Evolutionary conservation across 2,888 invertebrate species (phyloP), one percentile per base, ranked within the genome.

Genomic region (Acanthosepion esculentum): DNA sequence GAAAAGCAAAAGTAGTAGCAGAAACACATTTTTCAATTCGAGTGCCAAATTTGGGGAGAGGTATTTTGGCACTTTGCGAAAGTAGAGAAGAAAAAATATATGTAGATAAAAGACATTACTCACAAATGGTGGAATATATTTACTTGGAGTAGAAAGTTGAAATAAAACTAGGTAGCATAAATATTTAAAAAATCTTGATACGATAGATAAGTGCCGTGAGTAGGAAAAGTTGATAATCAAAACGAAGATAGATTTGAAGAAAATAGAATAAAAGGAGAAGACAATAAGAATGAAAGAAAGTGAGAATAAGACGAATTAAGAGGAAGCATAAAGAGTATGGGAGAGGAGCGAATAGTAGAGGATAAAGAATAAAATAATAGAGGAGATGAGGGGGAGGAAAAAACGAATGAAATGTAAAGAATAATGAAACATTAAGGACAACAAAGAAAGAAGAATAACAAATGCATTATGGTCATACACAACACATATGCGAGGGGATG

Each of bases 11-110:
- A 59, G 59, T 59, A 78, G 78, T 23, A n/a, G 78, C 78, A 78
- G 78, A 78, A 78, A 78, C 78, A 78, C 78, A 78, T 78, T 78
- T 78, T 78, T 33, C 78, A 78, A 78, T 78, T 78, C 78, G 78
- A n/a, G 78, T 78, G 78, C 78, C 78, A 78, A 78, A 78, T 78
- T 78, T 78, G 78, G 78, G n/a, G 33, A 78, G n/a, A 78, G 78
- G 78, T 78, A 78, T 78, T 78, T 78, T 78, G 78, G 78, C 78
- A 78, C 78, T 78, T 78, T 78, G n/a, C 3, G 15, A 78, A 15
- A 78, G n/a, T n/a, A n/a, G 78, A 78, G 78, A 78, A 78, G 78
- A 78, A 59, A 23, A 59, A 59, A 78, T 29, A 12, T 78, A n/a
- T 78, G 78, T n/a, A n/a, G 78, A 78, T 78, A 12, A 78, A 78